Evolutionary conservation across 2,113 vertebrate species (phyloP), one percentile per base, ranked within the genome.

Genomic region (Tringa solitaria): DNA sequence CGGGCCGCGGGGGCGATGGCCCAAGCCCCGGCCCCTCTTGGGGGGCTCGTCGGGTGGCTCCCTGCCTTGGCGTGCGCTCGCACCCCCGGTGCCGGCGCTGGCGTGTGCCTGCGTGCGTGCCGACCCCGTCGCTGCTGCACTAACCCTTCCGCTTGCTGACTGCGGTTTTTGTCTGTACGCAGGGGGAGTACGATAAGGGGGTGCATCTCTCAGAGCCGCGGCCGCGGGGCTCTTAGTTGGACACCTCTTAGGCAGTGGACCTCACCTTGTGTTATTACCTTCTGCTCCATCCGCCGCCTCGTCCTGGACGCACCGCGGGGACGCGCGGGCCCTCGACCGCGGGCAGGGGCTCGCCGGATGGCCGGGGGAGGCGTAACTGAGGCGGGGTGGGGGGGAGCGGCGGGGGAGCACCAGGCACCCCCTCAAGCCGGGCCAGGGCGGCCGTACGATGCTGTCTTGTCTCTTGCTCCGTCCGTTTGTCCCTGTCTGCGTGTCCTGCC

Each of bases 141-240:
- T 98, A 98, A 98, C 97, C 96, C 98, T 98, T 97, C 96, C 17
- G 98, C 98, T 98, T 98, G 98, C 98, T 98, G 98, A 98, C 98
- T 98, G 98, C 98, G 93, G 97, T 98, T 98, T 98, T 98, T 98
- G 98, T 98, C 98, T 98, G 98, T 98, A 98, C 97, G 98, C 98
- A 98, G 98, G 98, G 97, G 97, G 98, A 98, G 97, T 98, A 98
- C 98, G 98, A 98, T 98, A 98, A 98, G 98, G 98, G 98, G 97
- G 97, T 95, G 97, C 97, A 97, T 87, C 97, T 97, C 96, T 97
- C 96, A 96, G 98, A 97, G 97, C 97, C 64, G 74, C 41, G 7
- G 94, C 98, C 94, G 90, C 89, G 94, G 98, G 98, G 95, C 97
- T 95, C 97, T 98, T 98, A 98, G 98, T 96, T 92, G 94, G 97